phyloP scores from a whole-genome alignment of 2,797 vertebrate genomes.

The Crypturellus tataupa region DNA sequence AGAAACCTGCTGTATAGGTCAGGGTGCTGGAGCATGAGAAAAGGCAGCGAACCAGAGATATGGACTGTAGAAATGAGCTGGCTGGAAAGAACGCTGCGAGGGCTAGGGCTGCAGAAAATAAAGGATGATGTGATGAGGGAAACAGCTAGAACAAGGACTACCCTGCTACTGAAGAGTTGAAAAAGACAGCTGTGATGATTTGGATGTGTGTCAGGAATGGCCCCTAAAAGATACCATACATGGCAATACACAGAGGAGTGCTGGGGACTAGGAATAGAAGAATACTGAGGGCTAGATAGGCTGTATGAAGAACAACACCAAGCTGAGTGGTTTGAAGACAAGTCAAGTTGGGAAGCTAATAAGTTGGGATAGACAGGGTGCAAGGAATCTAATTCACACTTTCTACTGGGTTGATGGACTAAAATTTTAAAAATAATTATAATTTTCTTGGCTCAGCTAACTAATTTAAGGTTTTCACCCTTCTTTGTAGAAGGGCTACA shows the following conservation, averaged over 20 bases:
- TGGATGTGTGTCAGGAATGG: background rate
- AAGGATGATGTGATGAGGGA: constrained; percentile 26
- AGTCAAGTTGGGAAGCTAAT: background rate
- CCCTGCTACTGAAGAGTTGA: background rate
- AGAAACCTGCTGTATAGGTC: background rate
- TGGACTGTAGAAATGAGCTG: background rate
- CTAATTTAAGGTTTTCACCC: background rate
- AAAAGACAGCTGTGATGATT: constrained; percentile 35
- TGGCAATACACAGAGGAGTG: background rate
- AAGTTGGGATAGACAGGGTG: background rate
- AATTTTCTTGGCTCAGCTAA: background rate
- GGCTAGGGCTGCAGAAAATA: constrained; percentile 11
- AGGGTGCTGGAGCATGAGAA: constrained; percentile 12
- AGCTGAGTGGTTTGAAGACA: background rate
- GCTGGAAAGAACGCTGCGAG: background rate
- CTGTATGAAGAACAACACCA: background rate
- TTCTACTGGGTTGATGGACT: background rate
- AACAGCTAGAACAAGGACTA: constrained; percentile 1
- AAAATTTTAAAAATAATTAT: background rate
- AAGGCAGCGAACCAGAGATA: accelerated
- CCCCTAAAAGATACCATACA: background rate
- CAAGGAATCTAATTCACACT: background rate
- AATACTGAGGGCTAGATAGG: background rate
- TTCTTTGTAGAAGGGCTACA: no score
- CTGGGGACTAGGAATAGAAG: background rate